A percentile compares a stretch with the other conserved stretches of the same genome.
Evolutionary conservation across 2,113 vertebrate genomes (phyloP).

Genomic region (Sula dactylatra): DNA sequence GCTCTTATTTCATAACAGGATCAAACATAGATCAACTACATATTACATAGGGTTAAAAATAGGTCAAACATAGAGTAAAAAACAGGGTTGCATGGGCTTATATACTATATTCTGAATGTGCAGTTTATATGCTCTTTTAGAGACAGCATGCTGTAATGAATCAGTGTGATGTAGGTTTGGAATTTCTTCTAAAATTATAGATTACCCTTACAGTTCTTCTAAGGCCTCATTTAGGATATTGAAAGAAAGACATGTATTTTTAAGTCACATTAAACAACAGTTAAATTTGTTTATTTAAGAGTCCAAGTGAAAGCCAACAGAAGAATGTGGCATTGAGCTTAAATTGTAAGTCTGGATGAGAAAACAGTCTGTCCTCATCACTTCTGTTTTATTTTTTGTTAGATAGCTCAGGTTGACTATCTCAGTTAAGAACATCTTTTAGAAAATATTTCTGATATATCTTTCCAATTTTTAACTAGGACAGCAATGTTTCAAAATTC

Average conservation of each 20-base stretch:
- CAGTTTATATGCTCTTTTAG: background rate
- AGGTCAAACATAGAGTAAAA: background rate
- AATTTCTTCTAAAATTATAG: background rate
- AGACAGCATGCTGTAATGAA: background rate
- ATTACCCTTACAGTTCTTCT: background rate
- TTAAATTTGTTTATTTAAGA: background rate
- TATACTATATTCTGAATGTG: background rate
- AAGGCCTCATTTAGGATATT: background rate
- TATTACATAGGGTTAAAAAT: background rate
- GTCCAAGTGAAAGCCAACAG: background rate
- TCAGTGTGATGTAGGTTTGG: background rate
- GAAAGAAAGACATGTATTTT: background rate
- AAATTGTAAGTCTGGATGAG: background rate
- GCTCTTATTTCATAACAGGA: background rate
- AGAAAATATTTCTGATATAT: background rate
- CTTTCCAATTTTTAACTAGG: background rate
- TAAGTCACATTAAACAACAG: background rate
- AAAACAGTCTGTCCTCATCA: background rate
- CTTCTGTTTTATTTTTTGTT: background rate
- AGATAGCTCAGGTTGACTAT: background rate
- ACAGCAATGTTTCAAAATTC: background rate
- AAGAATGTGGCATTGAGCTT: background rate
- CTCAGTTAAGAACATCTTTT: background rate
- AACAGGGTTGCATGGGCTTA: background rate
- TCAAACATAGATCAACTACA: background rate